Conservation (phyloP, 2,888 invertebrate species). For the Phortica magna region DNA sequence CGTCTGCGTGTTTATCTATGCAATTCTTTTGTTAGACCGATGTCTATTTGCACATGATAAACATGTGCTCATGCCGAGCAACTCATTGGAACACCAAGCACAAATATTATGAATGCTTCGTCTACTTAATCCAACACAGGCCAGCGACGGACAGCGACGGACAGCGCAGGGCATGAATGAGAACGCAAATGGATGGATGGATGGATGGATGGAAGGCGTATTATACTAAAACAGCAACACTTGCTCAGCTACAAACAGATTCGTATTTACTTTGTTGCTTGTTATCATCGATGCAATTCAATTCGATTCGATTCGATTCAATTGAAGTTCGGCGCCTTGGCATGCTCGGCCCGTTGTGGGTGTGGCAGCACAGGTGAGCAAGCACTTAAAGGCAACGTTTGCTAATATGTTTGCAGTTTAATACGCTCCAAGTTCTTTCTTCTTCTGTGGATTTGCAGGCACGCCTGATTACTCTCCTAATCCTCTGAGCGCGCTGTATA, state of each 20-base stretch:
- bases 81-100: neutral
- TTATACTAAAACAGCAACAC: neutral
- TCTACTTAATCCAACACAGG: conserved; percentile 50
- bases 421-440: neutral
- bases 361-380: neutral
- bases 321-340: no score
- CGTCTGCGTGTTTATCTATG: neutral
- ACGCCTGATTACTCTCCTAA: conserved; percentile 31
- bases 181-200: no score
- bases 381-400: no score
- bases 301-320: no score
- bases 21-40: neutral
- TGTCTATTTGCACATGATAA: neutral
- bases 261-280: no score
- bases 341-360: no score
- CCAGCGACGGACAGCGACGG: no score
- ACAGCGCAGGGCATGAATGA: no score
- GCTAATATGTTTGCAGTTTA: neutral
- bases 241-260: conserved; percentile 12
- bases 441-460: neutral
- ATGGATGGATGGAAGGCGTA: no score
- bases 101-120: conserved; percentile 76
- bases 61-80: no score
- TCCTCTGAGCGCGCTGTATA: conserved; percentile 34
- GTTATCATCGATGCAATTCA: no score